Evolutionary conservation across 2,888 invertebrate genomes (phyloP).

Genomic region (Heliconius sara): DNA sequence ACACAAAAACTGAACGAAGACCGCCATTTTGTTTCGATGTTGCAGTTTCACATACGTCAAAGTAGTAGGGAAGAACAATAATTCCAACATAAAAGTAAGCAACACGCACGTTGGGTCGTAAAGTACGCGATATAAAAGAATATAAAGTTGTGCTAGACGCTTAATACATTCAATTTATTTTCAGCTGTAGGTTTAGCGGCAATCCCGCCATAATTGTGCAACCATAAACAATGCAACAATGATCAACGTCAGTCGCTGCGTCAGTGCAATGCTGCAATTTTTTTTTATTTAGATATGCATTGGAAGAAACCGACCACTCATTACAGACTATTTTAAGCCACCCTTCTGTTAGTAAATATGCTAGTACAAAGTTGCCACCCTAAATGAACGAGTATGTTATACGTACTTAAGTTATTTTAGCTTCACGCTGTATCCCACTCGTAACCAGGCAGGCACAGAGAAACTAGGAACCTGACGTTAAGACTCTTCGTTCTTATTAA

Average conservation of each 20-base stretch:
- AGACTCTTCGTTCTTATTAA: no score
- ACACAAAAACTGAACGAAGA: slow-evolving; percentile 45
- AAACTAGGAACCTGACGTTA: no score
- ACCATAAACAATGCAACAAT: slow-evolving; percentile 71
- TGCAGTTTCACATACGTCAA: slow-evolving; percentile 47
- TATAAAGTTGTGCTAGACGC: slow-evolving; percentile 61
- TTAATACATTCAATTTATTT: slow-evolving; percentile 77
- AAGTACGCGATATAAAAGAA: slow-evolving; percentile 62
- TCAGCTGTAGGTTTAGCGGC: slow-evolving; percentile 57
- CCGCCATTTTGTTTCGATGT: slow-evolving; percentile 45
- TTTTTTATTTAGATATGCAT: slow-evolving; percentile 26
- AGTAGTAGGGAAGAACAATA: slow-evolving; percentile 52
- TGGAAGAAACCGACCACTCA: slow-evolving; percentile 35
- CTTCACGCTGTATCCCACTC: no score
- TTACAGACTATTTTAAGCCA: slow-evolving; percentile 26
- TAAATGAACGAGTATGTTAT: background rate
- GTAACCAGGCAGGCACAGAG: no score
- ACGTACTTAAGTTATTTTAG: background rate
- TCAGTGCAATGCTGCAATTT: slow-evolving; percentile 25
- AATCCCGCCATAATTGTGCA: slow-evolving; percentile 63
- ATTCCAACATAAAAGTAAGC: slow-evolving; percentile 67
- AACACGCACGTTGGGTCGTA: slow-evolving; percentile 69
- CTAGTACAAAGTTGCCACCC: background rate
- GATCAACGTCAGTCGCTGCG: slow-evolving; percentile 52
- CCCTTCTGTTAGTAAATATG: slow-evolving; percentile 19